Evolutionary conservation across 1,140 invertebrate genomes (phyloP).

Genomic region (Drosophila virilis): DNA sequence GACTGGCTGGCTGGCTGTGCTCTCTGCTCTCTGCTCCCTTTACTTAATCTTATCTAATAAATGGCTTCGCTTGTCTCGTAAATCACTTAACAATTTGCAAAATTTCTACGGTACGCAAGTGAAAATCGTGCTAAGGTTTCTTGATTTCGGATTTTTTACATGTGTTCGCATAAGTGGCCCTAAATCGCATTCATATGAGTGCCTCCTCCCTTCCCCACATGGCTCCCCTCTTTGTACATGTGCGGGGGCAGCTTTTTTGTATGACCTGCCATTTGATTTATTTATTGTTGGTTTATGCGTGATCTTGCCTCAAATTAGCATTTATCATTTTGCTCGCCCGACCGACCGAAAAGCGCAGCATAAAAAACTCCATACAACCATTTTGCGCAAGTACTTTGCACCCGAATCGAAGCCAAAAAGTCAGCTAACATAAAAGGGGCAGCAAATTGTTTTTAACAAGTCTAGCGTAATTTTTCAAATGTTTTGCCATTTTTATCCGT

Average conservation of each 20-base stretch:
- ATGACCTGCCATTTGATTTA: slow-evolving; percentile 80
- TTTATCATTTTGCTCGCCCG: slow-evolving; percentile 68
- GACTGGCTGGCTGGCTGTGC: neutral
- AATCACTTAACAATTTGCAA: slow-evolving; percentile 84
- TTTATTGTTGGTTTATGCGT: slow-evolving; percentile 83
- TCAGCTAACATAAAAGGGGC: slow-evolving; percentile 26
- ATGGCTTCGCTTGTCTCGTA: slow-evolving; percentile 84
- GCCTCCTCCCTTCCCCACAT: neutral
- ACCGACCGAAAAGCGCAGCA: slow-evolving; percentile 14
- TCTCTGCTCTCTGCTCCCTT: slow-evolving; percentile 61
- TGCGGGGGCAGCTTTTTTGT: slow-evolving; percentile 66
- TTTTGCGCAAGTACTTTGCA: slow-evolving; percentile 25
- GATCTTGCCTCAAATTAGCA: slow-evolving; percentile 83
- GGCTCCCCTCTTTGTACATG: neutral
- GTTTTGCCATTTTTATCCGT: slow-evolving; percentile 14
- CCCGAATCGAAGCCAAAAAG: neutral
- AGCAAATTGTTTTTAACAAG: slow-evolving; percentile 75
- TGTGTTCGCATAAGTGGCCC: slow-evolving; percentile 82
- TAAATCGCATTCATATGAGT: slow-evolving; percentile 82
- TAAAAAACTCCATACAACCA: slow-evolving; percentile 20
- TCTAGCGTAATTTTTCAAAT: slow-evolving; percentile 78
- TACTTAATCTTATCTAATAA: slow-evolving; percentile 83
- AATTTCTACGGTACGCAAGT: slow-evolving; percentile 60
- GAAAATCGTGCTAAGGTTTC: slow-evolving; percentile 73
- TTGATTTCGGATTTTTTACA: slow-evolving; percentile 71